Percentiles rank a stretch among this genome's conserved stretches.
Evolutionary conservation across 2,888 invertebrate species (phyloP).

Genomic region (Endotricha flammealis): DNA sequence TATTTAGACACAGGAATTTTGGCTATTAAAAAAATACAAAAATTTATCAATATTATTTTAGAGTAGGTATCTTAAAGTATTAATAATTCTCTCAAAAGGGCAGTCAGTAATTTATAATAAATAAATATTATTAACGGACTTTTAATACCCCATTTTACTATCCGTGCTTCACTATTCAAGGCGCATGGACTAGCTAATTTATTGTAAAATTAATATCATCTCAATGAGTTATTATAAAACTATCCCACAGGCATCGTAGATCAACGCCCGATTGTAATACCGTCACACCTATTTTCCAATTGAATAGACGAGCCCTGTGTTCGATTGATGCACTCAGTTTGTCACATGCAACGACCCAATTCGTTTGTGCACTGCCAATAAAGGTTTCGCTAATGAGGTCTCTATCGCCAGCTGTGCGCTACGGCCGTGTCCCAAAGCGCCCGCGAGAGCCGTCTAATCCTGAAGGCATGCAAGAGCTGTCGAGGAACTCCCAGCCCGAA

Average conservation of each 20-base stretch:
- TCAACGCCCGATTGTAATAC: conserved; percentile 28
- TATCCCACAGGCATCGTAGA: conserved; percentile 17
- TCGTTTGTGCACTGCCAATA: conserved; percentile 23
- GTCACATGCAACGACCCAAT: conserved; percentile 35
- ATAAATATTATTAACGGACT: too few relatives aligned
- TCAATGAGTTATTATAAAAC: too few relatives aligned
- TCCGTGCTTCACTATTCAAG: too few relatives aligned
- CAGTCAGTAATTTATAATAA: too few relatives aligned
- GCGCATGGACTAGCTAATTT: too few relatives aligned
- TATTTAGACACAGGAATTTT: too few relatives aligned
- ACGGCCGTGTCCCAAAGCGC: conserved; percentile 97
- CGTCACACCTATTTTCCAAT: conserved; percentile 50
- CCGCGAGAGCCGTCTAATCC: conserved; percentile 81
- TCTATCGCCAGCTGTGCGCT: conserved; percentile 87
- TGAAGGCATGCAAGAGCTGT: conserved; percentile 37
- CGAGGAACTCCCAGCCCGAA: conserved; percentile 23
- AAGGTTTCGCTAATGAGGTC: conserved; percentile 19
- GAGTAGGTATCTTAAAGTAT: too few relatives aligned
- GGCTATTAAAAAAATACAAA: too few relatives aligned
- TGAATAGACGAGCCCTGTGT: conserved; percentile 36
- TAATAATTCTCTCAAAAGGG: too few relatives aligned
- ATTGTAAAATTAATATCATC: too few relatives aligned
- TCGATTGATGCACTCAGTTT: conserved; percentile 19
- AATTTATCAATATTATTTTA: too few relatives aligned
- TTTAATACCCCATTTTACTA: too few relatives aligned